phyloP scores from a whole-genome alignment of 2,113 vertebrate species.

The Cololabis saira region DNA sequence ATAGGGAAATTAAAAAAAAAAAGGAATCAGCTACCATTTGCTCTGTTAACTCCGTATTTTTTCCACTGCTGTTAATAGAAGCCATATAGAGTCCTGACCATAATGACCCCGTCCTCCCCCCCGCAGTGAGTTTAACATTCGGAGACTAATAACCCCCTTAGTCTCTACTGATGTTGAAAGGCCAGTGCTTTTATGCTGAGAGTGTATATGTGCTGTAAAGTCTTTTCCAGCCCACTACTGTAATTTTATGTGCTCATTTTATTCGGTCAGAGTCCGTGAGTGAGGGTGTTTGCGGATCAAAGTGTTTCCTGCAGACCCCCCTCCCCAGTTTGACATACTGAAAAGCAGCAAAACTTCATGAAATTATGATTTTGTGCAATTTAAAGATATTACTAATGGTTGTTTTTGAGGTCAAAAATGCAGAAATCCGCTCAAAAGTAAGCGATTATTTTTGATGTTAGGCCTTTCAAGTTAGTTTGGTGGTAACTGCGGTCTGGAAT shows the following conservation, averaged over 20 bases:
- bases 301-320: conserved; percentile 8
- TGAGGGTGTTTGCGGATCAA: conserved; percentile 35
- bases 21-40: conserved; percentile 16
- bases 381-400: too few relatives aligned
- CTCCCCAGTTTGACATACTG: background rate
- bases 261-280: conserved; percentile 36
- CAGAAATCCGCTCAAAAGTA: too few relatives aligned
- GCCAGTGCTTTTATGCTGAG: conserved; percentile 41
- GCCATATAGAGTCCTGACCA: conserved; percentile 57
- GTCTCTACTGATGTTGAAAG: conserved; percentile 74
- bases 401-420: too few relatives aligned
- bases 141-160: conserved; percentile 75
- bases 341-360: background rate
- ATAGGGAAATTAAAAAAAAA: conserved; percentile 20
- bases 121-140: conserved; percentile 50
- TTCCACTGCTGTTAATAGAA: conserved; percentile 66
- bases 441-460: too few relatives aligned
- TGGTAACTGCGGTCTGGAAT: too few relatives aligned
- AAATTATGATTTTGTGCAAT: too few relatives aligned
- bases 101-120: conserved; percentile 53
- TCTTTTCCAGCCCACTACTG: conserved; percentile 44
- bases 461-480: too few relatives aligned
- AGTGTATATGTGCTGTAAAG: conserved; percentile 71
- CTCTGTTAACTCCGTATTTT: conserved; percentile 19
- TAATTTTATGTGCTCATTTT: conserved; percentile 54